Evolutionary conservation across 2,888 invertebrate genomes (phyloP), one percentile per base, ranked within the genome.

Genomic region (Cerceris ruficornis): DNA sequence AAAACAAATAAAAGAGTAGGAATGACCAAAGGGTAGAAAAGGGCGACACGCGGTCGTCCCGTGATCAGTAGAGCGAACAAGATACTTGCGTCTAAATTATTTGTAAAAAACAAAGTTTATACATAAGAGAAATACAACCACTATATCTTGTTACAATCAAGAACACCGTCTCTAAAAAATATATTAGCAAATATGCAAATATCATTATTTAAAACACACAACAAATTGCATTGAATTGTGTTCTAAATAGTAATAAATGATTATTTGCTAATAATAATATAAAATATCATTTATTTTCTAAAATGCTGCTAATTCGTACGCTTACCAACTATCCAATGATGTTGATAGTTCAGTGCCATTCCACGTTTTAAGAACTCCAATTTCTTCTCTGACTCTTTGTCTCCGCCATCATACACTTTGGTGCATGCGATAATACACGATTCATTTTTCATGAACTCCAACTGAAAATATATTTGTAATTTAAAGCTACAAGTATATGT

Each of bases 331-430:
- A 98, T 98, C 99, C 99, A 99, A 92, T 99, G 99, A 93, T 99
- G 99, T 89, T 99, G 98, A 92, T 99, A 99, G 92, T 99, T 99
- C 68, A 98, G 94, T 75, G 96, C 96, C 94, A 98, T 98, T 76
- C 98, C 99, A 93, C 97, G 97, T 92, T 97, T 96, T 74, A 99
- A 93, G 14, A 96, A 95, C 88, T 96, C 96, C 87, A 99, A 93
- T 86, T 96, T 96, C 79, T 95, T 95, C 58, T 94, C 94, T 61
- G 95, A 94, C 11, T 95, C 95, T 0, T 94, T 91, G 83, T 95
- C 94, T 0, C 95, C 95, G 0, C 94, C 95, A 52, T 93, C 93
- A 90, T 99, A 99, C 0, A 90, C 93, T 0, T 96, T 98, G 0
- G 92, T 94, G 90, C 97, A 97, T 39, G 94, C 93, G 83, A 88